Percentiles rank a stretch among this genome's conserved stretches.
phyloP scores from a whole-genome alignment of 2,113 vertebrate species.

The Corydoras maculifer region DNA sequence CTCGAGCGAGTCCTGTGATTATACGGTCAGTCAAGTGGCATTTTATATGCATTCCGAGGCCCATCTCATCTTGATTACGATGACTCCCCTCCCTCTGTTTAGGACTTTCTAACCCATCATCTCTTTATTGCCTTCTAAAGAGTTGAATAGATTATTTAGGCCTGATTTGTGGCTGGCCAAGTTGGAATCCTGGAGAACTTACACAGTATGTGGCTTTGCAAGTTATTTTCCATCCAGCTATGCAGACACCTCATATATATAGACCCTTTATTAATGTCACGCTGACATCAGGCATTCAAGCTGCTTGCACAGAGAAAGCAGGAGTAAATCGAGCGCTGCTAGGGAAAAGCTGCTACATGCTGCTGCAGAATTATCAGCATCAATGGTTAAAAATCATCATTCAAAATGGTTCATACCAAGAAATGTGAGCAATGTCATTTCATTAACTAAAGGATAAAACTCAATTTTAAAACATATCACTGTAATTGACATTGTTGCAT shows the following conservation, averaged over 20 bases:
- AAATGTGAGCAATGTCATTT: too few species aligned
- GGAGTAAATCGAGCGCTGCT: background rate
- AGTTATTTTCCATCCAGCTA: conserved; percentile 23
- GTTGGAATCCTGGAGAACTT: conserved; percentile 28
- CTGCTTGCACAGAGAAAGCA: background rate
- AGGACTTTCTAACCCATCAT: conserved; percentile 38
- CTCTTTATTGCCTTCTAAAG: conserved; percentile 39
- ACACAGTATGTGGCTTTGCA: conserved; percentile 13
- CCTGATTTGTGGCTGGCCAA: conserved; percentile 38
- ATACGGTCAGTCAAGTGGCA: conserved; percentile 50
- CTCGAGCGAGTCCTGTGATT: conserved; percentile 48
- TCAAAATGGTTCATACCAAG: too few species aligned
- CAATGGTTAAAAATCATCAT: too few species aligned
- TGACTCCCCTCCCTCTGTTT: conserved; percentile 40
- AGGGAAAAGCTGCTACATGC: background rate
- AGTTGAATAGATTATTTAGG: conserved; percentile 44
- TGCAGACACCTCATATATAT: background rate
- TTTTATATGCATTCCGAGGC: conserved; percentile 58
- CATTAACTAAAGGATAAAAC: too few species aligned
- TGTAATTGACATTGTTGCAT: too few species aligned
- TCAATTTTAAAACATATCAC: too few species aligned
- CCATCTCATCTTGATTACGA: conserved; percentile 57
- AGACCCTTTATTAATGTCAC: background rate
- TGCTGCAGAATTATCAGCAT: background rate
- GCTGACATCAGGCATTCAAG: background rate